These are phyloP conservation scores for Limulus polyphemus DNA, from an alignment of 2,888 invertebrate species.

Conservation along the genomic window DNA sequence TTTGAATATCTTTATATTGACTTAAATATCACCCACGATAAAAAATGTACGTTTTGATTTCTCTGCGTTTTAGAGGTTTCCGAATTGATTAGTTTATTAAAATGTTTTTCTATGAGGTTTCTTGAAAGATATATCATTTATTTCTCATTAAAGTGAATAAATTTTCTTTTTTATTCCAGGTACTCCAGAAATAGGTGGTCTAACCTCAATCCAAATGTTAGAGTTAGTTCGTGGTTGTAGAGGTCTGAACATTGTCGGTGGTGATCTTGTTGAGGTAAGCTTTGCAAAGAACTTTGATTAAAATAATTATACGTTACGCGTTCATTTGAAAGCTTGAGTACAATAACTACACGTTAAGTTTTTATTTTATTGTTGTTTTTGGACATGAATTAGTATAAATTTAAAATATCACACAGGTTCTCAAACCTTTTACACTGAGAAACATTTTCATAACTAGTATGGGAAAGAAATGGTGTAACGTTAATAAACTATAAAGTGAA, in stretches of 20 bases:
- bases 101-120: no score
- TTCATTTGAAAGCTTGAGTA: neutral
- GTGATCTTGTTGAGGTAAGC: constrained; percentile 36
- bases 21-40: no score
- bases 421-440: no score
- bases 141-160: neutral
- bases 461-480: no score
- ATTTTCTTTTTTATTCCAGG: constrained; percentile 26
- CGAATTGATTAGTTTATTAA: no score
- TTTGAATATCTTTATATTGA: no score
- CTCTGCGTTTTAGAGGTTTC: no score
- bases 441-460: no score
- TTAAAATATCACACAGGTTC: no score
- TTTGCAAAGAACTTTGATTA: neutral
- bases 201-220: constrained; percentile 36
- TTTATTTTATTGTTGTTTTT: neutral
- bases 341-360: neutral
- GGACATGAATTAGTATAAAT: neutral
- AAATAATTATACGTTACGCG: neutral
- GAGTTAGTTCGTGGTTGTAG: constrained; percentile 36
- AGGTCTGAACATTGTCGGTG: constrained; percentile 35
- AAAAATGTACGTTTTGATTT: no score
- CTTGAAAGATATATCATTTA: neutral
- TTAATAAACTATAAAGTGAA: no score
- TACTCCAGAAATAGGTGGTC: constrained; percentile 37